phyloP scores from a whole-genome alignment of 2,113 vertebrate species.

The Emydocephalus ijimae region DNA sequence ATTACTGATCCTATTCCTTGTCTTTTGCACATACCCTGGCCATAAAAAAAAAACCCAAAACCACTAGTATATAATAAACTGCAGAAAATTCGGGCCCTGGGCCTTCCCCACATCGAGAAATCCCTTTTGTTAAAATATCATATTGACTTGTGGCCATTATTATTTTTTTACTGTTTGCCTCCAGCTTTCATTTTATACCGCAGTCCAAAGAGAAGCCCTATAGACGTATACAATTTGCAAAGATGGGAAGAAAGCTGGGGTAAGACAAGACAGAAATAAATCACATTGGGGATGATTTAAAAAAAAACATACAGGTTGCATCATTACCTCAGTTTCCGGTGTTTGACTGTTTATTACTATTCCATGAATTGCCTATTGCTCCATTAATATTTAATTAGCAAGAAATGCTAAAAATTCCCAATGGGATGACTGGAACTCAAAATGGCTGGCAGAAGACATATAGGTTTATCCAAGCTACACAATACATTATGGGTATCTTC shows the following conservation, averaged over 20 bases:
- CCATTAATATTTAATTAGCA: neutral
- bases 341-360: neutral
- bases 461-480: neutral
- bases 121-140: neutral
- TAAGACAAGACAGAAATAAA: neutral
- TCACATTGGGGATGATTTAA: neutral
- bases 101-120: rapidly evolving
- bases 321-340: neutral
- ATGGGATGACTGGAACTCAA: neutral
- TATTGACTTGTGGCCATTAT: neutral
- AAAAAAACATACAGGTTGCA: neutral
- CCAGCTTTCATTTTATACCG: neutral
- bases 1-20: neutral
- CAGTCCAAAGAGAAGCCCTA: neutral
- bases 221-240: neutral
- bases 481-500: neutral
- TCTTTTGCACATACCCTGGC: neutral
- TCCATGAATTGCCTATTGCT: neutral
- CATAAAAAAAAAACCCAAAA: neutral
- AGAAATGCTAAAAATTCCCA: neutral
- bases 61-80: neutral
- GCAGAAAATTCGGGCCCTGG: neutral
- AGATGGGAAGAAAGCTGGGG: neutral
- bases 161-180: neutral
- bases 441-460: neutral